Evolutionary conservation across 2,888 invertebrate genomes (phyloP).

Genomic region (Tricholauxania praeusta): DNA sequence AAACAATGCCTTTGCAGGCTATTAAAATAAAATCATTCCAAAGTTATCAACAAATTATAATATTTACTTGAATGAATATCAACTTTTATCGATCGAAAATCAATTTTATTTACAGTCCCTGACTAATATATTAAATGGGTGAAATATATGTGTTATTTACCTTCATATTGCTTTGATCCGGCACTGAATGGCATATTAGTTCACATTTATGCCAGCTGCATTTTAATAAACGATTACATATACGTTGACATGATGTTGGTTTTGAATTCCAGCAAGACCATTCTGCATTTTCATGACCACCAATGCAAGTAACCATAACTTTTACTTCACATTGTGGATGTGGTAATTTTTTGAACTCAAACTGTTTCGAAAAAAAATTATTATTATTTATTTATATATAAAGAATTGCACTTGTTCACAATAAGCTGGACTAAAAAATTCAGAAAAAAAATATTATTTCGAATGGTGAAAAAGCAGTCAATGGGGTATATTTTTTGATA

Average conservation of each 20-base stretch:
- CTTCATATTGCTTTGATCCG: conserved; percentile 68
- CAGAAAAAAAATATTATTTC: no score
- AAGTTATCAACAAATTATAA: no score
- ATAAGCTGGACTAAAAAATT: no score
- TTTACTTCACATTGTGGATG: conserved; percentile 81
- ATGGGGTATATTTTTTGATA: no score
- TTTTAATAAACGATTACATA: conserved; percentile 77
- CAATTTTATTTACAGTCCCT: not conserved
- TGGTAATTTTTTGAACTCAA: conserved; percentile 71
- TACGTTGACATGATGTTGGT: conserved; percentile 81
- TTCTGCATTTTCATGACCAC: conserved; percentile 76
- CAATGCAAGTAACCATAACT: conserved; percentile 79
- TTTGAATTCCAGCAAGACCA: conserved; percentile 79
- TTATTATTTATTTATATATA: no score
- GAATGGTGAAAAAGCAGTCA: no score
- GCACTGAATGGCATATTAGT: conserved; percentile 78
- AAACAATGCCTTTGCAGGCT: no score
- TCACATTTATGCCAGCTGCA: conserved; percentile 86
- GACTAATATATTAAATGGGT: not conserved
- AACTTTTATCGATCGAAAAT: not conserved
- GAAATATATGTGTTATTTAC: conserved; percentile 54
- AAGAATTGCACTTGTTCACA: no score
- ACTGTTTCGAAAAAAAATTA: conserved; percentile 46
- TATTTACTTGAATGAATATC: not conserved
- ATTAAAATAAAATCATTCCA: no score